Evolutionary conservation across 2,797 vertebrate species (phyloP), one percentile per base, ranked within the genome.

Genomic region (Danionella dracula): DNA sequence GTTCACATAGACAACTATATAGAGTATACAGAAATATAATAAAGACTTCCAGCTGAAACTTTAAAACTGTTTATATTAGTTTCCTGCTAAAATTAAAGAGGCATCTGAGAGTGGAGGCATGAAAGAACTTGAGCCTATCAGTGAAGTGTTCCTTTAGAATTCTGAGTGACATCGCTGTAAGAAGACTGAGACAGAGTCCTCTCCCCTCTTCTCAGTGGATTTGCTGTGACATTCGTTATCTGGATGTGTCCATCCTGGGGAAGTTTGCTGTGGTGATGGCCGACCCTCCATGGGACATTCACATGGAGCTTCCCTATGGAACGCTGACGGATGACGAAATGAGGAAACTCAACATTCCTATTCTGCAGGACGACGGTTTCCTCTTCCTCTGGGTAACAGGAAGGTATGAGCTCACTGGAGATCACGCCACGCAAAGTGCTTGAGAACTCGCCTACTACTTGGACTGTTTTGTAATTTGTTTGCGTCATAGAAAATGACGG

Each of bases 211-310:
- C 19, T 21, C 69, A 89, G 89, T 91, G 90, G 89, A 93, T 97
- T 81, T 93, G 91, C 85, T 97, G 94, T 71, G 94, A 97, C 70
- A 97, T 97, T 65, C 93, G 94, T 31, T 96, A 85, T 84, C 80
- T 97, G 87, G 94, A 97, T 55, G 90, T 95, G 70, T 92, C 94
- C 77, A 95, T 96, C 79, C 83, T 97, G 87, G 94, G 95, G 4
- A 97, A 97, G 83, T 97, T 97, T 58, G 92, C 95, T 0, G 95
- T 97, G 72, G 95, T 97, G 78, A 97, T 97, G 94, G 95, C 95
- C 1, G 94, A 97, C 79, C 95, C 94, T 1, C 95, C 95, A 1
- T 97, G 95, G 95, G 95, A 97, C 75, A 97, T 97, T 82, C 95
- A 97, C 87, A 97, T 97, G 95, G 95, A 97, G 79, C 86, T 97